phyloP scores from a whole-genome alignment of 2,113 vertebrate species.

The Rhizomys pruinosus region DNA sequence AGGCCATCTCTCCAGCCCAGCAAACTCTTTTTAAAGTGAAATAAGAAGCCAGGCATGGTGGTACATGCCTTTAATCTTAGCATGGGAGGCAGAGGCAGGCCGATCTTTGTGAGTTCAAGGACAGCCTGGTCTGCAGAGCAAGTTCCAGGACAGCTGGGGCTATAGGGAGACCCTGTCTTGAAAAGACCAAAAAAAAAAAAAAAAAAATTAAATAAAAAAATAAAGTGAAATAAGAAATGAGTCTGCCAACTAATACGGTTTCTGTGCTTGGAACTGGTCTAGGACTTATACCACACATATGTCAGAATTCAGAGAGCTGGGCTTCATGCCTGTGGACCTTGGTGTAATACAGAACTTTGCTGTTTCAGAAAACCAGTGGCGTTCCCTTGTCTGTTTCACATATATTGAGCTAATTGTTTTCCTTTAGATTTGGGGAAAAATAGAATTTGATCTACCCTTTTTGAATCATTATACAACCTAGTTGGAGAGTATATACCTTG shows the following conservation, averaged over 20 bases:
- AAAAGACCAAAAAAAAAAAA: background rate
- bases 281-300: slow-evolving; percentile 56
- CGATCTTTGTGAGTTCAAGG: too few species aligned
- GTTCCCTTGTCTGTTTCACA: slow-evolving; percentile 67
- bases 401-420: slow-evolving; percentile 73
- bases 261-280: slow-evolving; percentile 60
- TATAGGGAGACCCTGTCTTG: too few species aligned
- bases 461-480: background rate
- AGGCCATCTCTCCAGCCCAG: too few species aligned
- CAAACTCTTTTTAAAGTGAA: too few species aligned
- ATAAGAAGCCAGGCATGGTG: too few species aligned
- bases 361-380: slow-evolving; percentile 67
- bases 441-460: slow-evolving; percentile 42
- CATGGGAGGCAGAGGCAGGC: too few species aligned
- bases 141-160: too few species aligned
- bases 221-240: slow-evolving; percentile 45
- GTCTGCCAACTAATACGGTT: slow-evolving; percentile 48
- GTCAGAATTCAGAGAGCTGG: slow-evolving; percentile 34
- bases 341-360: slow-evolving; percentile 46
- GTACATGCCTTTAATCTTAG: too few species aligned
- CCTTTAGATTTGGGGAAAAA: slow-evolving; percentile 62
- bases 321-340: slow-evolving; percentile 60
- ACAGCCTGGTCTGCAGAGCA: too few species aligned
- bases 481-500: slow-evolving; percentile 24
- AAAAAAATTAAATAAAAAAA: too few species aligned